Base-by-base conservation (phyloP, 1,140 invertebrate genomes). In the Euura saliciscinereae region DNA sequence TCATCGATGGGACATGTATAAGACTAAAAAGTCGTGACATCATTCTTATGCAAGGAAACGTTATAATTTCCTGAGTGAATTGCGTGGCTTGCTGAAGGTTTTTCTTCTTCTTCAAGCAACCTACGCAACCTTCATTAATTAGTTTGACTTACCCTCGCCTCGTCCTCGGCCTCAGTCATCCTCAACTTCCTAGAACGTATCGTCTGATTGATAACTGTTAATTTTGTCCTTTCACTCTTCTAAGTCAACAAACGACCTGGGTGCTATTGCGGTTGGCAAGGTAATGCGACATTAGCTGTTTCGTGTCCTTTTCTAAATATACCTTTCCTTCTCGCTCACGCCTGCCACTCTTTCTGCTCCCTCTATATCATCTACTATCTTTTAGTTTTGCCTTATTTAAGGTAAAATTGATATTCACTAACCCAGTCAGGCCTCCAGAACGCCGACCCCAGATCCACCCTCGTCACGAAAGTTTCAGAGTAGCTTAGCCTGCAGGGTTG, bases 251-350 rank as follows among this genome's bases (percentile, higher is more conserved):
- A 67, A 42, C 42, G 68, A 71, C 74, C 75, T 66, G 64, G 72
- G 71, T 74, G 65, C 74, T 78, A 71, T 68, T 80, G 68, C 76
- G 76, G 78, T 66, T 78, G 46, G 75, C 74, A 74, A 69, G 74
- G 76, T 81, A 86, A 86, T 86, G 82, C 82, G 78, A 84, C 80
- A 85, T 82, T 83, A 84, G 84, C 80, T 81, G 74, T 78, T 78
- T 75, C 78, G 78, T 78, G 70, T 44, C 44, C 68, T 71, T 73
- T 72, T 73, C 10, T 28, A 44, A 43, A 70, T 73, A 69, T 64
- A 69, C 45, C 68, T 74, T 68, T 74, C 70, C 65, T 65, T 73
- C 74, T 75, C 70, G 65, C 45, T 75, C 75, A 79, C 72, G 45
- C 77, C 66, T 71, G 42, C 74, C 73, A 73, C 71, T 78, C 75